Base-by-base conservation (phyloP, 2,797 vertebrate genomes). In the Molossus alvarezi region DNA sequence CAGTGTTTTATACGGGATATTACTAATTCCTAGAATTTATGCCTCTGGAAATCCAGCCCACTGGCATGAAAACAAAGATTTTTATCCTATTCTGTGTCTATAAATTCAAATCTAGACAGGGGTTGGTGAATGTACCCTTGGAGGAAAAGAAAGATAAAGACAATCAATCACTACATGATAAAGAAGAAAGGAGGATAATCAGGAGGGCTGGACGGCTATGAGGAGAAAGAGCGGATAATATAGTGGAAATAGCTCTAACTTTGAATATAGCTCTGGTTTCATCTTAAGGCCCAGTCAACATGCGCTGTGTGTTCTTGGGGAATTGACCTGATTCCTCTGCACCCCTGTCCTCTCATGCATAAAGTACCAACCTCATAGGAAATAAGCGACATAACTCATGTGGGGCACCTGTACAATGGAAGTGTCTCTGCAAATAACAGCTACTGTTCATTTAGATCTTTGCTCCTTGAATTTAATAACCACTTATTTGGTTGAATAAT, bases 21-120 rank as follows among this genome's bases (percentile, higher is more conserved):
- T 76, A 92, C 92, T 92, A 96, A 97, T 92, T 94, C 85, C 37
- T 85, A 92, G 62, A 82, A 93, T 88, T 91, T 91, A 95, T 96
- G 57, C 67, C 71, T 89, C 76, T 57, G n/a, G 37, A 95, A 95
- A 94, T 25, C n/a, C 13, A 96, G 55, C 20, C 51, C 60, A 93
- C 12, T 75, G 73, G 57, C 71, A 89, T 81, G 15, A 51, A 97
- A 95, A 86, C n/a, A 76, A 88, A 87, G 67, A 72, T 0, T 67
- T 95, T 62, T 67, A 82, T 67, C 27, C 17, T 75, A 7, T 29
- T 64, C 75, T 91, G 45, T 72, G 27, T 41, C 37, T 88, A 81
- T 95, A 88, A 92, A 95, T 95, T 96, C 65, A 92, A 64, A 37
- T 91, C 67, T 81, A 65, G 60, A 87, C 23, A 91, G 65, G 33